Base-by-base conservation (phyloP, 2,113 vertebrate genomes). In the Baryphthengus martii region DNA sequence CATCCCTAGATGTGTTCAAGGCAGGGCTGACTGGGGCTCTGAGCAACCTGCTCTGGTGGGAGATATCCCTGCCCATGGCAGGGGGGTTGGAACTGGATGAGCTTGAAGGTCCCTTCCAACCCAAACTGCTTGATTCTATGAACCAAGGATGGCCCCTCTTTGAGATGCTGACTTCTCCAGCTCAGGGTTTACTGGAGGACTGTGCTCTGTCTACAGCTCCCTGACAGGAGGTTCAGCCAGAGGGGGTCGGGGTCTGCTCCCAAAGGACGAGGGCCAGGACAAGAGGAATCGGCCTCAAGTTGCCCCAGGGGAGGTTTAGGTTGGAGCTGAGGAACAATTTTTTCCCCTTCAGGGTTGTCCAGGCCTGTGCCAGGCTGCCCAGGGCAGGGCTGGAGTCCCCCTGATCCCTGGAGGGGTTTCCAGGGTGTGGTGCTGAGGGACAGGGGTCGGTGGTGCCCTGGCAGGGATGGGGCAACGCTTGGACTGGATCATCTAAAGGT, bases 121-220 rank as follows among this genome's bases (percentile, higher is more conserved):
- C 25, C 10, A 25, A 39, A 17, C 35, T 21, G 13, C 37, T 35
- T 21, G 35, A 28, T 37, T 37, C 59, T 61, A 13, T 35, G 56
- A 47, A 12, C 17, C 4, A 29, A 58, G 37, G 44, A 13, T 59
- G 37, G 24, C 6, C 39, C 39, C n/a, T 28, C 9, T 15, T 11
- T 13, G 49, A 55, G 65, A 5, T 44, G 44, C 19, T 9, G 19
- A 25, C 44, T 33, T 40, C 39, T 79, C 14, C 0, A 0, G 47
- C 40, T 7, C 9, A 49, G 88, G 4, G 1, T 5, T 62, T 10
- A 19, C 23, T 2, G 1, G 0, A 3, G 53, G 45, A 24, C 10
- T 1, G 2, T 17, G 66, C n/a, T 35, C 25, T 12, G 29, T 33
- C 45, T 33, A 15, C 50, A 52, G 8, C 50, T 52, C 50, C 50